Evolutionary conservation across 2,888 invertebrate species (phyloP), one percentile per base, ranked within the genome.

Genomic region (Phragmatobia fuliginosa): DNA sequence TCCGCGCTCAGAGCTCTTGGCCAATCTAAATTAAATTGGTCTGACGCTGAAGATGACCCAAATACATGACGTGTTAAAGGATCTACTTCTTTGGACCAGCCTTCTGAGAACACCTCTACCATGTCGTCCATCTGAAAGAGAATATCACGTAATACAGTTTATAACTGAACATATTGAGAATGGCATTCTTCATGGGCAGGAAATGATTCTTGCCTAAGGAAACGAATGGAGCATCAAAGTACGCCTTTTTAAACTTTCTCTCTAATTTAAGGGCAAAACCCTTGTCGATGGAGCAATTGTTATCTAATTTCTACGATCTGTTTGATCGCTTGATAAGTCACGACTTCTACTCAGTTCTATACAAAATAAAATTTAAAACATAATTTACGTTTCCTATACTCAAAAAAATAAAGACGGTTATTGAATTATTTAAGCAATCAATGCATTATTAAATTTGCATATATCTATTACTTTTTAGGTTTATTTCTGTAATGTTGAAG

Each of bases 61-160:
- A 96, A 88, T 14, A 96, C 92, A 72, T 96, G 96, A 33, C 95
- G 94, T n/a, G 96, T 95, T 28, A 96, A 87, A n/a, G 94, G 92
- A 79, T 96, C 96, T 25, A 92, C 88, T 38, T 93, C 92, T 72
- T 90, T 91, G 0, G 84, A 94, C 98, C 98, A 98, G 49, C 98
- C 98, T 82, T 98, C 97, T 62, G 98, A 98, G 89, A 98, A 98
- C 64, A 98, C 96, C 92, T 98, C 97, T 31, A 98, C 97, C 76
- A 96, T 93, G 78, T 97, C 96, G 75, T 97, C 96, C 70, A 96
- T 95, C 93, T 95, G 86, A 4, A 83, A 66, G 1, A 36, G 8
- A 6, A 28, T 38, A 56, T 21, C 28, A 33, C 25, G 16, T 25
- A 11, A 11, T 56, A 56, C 16, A 28, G 11, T 52, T 52, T 52